Base-by-base conservation (phyloP, 2,888 invertebrate species). In the Catocala nupta region DNA sequence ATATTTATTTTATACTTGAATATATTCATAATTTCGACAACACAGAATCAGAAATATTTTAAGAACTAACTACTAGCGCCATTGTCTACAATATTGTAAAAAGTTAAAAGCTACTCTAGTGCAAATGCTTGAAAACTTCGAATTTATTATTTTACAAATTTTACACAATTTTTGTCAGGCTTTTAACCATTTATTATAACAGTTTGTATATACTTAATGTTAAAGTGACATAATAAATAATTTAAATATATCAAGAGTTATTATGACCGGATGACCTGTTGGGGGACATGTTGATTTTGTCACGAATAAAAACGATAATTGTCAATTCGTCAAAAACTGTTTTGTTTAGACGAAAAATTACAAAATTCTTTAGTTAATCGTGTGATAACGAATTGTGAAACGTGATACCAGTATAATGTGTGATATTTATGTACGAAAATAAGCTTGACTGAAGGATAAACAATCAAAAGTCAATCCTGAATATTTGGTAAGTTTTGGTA, bases 211-310 rank as follows among this genome's bases (percentile, higher is more conserved):
- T 16, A 5, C 13, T 9, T 9, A n/a, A 25, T 25, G 25, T 39
- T 43, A 48, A 52, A 39, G 12, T 43, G 54, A 59, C 51, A 54
- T 50, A 43, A 11, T 43, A 47, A 49, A 49, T 44, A 55, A 10
- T 44, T 39, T 48, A 25, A 54, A 13, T 12, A 16, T 63, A 51
- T 62, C 52, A 69, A 63, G 56, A 65, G 55, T 60, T 71, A 68
- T 68, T 70, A 74, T 88, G 89, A 91, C 90, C 92, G 91, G 90
- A 91, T 85, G 83, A 87, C 77, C 84, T 84, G 86, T 89, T 83
- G 90, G 91, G 87, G 77, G 93, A 92, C 93, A 93, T 93, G 91
- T 93, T 93, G 92, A 90, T 88, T 92, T 85, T 88, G 90, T 90
- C 90, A 91, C 86, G 88, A 91, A 84, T 84, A 83, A 85, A 81